Evolutionary conservation across 2,113 vertebrate genomes (phyloP).

Genomic region (Morone chrysops): DNA sequence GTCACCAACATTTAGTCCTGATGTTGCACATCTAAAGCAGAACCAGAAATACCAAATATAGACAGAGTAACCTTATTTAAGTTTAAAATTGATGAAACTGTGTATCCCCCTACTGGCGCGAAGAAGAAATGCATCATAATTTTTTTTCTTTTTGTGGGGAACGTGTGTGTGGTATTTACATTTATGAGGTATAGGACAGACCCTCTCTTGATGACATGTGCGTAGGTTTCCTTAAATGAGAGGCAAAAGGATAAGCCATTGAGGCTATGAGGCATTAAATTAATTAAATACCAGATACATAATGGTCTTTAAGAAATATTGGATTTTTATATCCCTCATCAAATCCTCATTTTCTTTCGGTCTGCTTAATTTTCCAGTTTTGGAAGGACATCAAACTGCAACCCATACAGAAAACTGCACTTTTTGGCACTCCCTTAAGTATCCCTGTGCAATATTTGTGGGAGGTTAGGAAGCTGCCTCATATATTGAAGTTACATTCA

Average conservation of each 20-base stretch:
- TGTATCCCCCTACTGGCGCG: conserved; percentile 26
- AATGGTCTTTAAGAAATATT: conserved; percentile 21
- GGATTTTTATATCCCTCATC: conserved; percentile 49
- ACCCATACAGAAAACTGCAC: background rate
- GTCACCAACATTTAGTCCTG: conserved; percentile 37
- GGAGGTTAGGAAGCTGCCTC: conserved; percentile 6
- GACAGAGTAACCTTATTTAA: background rate
- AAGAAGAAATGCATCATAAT: conserved; percentile 17
- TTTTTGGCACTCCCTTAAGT: conserved; percentile 3
- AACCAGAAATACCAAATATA: conserved; percentile 43
- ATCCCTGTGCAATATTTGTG: conserved; percentile 16
- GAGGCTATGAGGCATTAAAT: conserved; percentile 6
- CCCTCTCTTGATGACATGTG: background rate
- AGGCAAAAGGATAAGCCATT: background rate
- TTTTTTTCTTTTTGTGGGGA: background rate
- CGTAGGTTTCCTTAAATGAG: background rate
- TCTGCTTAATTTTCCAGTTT: conserved; percentile 25
- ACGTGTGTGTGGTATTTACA: background rate
- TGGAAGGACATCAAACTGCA: conserved; percentile 22
- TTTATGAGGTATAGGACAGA: conserved; percentile 5
- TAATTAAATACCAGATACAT: conserved; percentile 19
- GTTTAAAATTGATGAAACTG: background rate
- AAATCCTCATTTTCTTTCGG: conserved; percentile 46
- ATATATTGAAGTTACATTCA: conserved; percentile 3
- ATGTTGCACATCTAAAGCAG: conserved; percentile 39